These are phyloP conservation scores for Mycetomoellerius zeteki DNA, from an alignment of 1,140 invertebrate species.

Conservation along the genomic window DNA sequence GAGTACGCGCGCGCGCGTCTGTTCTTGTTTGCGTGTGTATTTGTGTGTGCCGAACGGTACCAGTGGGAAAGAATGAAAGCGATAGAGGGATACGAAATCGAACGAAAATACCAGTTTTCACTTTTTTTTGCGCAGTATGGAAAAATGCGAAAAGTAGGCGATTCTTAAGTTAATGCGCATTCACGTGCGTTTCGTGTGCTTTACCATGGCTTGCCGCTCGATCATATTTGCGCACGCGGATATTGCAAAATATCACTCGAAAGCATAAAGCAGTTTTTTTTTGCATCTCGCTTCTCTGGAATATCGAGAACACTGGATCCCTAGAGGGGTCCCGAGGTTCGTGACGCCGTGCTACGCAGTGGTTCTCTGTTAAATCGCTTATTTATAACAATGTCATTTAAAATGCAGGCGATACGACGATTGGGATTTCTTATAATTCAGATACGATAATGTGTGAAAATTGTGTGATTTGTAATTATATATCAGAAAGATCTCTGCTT, in stretches of 20 bases:
- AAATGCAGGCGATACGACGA: neutral
- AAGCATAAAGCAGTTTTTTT: constrained; percentile 23
- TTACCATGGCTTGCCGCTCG: neutral
- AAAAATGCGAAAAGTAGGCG: constrained; percentile 55
- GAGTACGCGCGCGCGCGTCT: neutral
- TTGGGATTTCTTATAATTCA: neutral
- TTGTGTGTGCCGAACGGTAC: neutral
- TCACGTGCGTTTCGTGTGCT: constrained; percentile 26
- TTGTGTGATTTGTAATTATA: neutral
- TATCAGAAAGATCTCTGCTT: neutral
- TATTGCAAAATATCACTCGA: constrained; percentile 39
- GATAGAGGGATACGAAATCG: constrained; percentile 54
- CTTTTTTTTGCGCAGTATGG: neutral
- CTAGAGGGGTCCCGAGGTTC: neutral
- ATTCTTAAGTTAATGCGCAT: constrained; percentile 33
- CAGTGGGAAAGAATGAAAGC: constrained; percentile 56
- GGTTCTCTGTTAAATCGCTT: neutral
- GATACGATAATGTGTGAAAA: neutral
- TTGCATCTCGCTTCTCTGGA: neutral
- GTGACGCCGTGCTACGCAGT: neutral
- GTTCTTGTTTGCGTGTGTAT: no score
- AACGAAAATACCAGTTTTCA: constrained; percentile 49
- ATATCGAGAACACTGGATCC: constrained; percentile 8
- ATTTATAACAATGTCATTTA: constrained; percentile 4
- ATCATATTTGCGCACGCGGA: constrained; percentile 2